Evolutionary conservation across 2,888 invertebrate genomes (phyloP), one percentile per base, ranked within the genome.

Genomic region (Hermaeophaga mercurialis): DNA sequence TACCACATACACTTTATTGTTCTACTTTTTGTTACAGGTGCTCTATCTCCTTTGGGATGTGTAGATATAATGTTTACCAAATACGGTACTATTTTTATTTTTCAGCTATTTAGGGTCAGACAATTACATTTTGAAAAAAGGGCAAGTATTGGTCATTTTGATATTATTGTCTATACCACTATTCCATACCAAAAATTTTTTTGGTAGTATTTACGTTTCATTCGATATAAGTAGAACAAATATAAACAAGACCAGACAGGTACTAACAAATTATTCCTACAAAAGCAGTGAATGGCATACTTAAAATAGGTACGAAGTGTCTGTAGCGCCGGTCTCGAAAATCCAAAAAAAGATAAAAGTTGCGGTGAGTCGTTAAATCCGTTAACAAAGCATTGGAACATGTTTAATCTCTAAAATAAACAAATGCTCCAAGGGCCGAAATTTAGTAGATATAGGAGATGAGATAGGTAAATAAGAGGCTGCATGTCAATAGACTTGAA

Each of bases 401-500:
- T 50, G 58, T 54, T 56, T 49, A 63, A 58, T 58, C 38, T 43
- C 41, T 55, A 44, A 52, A 43, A 58, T 46, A 61, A 63, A 63
- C 59, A 63, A 41, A 48, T 48, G 43, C 43, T 55, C 47, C 45
- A 58, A 59, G 61, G 58, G 53, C 57, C 61, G 36, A 55, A 55
- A 59, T 55, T 56, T 55, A 38, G 52, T 60, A 50, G 56, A 56
- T 48, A 39, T 45, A 50, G 43, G 22, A 58, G 60, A 63, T 61
- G 63, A 63, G 63, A 53, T 57, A 57, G 48, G 50, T 53, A 63
- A 63, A 63, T 45, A 63, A 45, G 44, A 38, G 58, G 45, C 38
- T 58, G 52, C 46, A 56, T 60, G 56, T 63, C 54, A 63, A 63
- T 55, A 54, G 50, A 56, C 49, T 48, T 55, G 54, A 55, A 57